Evolutionary conservation across 2,113 vertebrate species (phyloP).

Genomic region (Gymnogyps californianus): DNA sequence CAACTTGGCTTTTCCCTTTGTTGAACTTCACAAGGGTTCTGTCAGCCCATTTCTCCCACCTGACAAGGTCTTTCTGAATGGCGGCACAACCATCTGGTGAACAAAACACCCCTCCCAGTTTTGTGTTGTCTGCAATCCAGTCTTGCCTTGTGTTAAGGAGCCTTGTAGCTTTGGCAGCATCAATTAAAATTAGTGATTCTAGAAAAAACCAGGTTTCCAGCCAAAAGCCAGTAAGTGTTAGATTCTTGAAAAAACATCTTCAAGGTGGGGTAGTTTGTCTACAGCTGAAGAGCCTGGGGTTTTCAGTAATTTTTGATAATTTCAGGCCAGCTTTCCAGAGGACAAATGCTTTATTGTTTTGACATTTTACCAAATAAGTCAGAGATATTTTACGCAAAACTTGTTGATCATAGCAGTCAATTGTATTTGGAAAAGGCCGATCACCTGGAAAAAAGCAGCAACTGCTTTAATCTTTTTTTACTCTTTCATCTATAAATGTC

Average conservation of each 20-base stretch:
- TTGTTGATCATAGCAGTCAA: constrained; percentile 9
- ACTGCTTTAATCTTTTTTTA: not conserved
- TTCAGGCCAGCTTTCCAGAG: not conserved
- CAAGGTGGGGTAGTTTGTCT: not conserved
- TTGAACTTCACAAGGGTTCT: not conserved
- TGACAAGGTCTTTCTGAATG: not conserved
- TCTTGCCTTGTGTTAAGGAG: not conserved
- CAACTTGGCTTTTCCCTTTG: not conserved
- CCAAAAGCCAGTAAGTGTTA: not conserved
- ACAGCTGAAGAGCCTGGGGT: not conserved
- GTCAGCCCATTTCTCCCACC: not conserved
- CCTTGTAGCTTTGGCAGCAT: not conserved
- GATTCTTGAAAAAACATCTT: not conserved
- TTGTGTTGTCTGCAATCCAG: not conserved
- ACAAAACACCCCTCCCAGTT: not conserved
- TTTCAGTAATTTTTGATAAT: not conserved
- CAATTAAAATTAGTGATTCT: not conserved
- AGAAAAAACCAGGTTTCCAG: not conserved
- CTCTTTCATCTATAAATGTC: not conserved
- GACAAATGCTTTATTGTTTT: constrained; percentile 3
- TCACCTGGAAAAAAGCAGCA: not conserved
- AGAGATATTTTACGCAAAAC: constrained; percentile 4
- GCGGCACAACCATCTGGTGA: not conserved
- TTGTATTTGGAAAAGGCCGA: not conserved
- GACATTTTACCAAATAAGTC: constrained; percentile 31